These are phyloP conservation scores for Edolisoma coerulescens DNA, from an alignment of 2,113 vertebrate genomes.

Conservation along the genomic window DNA sequence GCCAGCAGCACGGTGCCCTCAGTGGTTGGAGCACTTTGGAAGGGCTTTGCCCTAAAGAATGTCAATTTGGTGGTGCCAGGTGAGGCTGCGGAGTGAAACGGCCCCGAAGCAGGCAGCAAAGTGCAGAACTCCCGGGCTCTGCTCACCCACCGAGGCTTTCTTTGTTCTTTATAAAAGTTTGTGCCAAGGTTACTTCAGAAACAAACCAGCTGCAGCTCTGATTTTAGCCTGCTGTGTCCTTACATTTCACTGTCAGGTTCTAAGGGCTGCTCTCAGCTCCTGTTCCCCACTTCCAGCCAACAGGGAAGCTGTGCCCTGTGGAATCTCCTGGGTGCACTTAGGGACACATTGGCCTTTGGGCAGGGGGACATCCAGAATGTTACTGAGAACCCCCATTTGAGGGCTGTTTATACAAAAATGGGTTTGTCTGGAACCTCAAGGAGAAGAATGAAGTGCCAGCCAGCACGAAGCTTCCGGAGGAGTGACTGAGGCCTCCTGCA, in stretches of 20 bases:
- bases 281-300: rapidly evolving
- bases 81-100: not conserved
- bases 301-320: not conserved
- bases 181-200: not conserved
- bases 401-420: rapidly evolving
- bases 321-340: not conserved
- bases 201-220: not conserved
- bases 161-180: not conserved
- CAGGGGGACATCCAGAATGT: not conserved
- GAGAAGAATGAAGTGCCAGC: not conserved
- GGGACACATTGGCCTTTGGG: not conserved
- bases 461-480: not conserved
- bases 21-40: rapidly evolving
- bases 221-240: not conserved
- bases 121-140: not conserved
- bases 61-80: not conserved
- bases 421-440: not conserved
- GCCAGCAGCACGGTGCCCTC: not conserved
- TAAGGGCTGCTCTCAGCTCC: not conserved
- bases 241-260: rapidly evolving
- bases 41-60: not conserved
- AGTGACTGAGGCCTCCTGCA: rapidly evolving
- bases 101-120: not conserved
- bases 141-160: too few species aligned
- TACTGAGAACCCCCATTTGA: too few species aligned